A percentile compares a stretch with the other conserved stretches of the same genome.
phyloP scores from a whole-genome alignment of 2,888 invertebrate species.

The Petrolisthes cinctipes region DNA sequence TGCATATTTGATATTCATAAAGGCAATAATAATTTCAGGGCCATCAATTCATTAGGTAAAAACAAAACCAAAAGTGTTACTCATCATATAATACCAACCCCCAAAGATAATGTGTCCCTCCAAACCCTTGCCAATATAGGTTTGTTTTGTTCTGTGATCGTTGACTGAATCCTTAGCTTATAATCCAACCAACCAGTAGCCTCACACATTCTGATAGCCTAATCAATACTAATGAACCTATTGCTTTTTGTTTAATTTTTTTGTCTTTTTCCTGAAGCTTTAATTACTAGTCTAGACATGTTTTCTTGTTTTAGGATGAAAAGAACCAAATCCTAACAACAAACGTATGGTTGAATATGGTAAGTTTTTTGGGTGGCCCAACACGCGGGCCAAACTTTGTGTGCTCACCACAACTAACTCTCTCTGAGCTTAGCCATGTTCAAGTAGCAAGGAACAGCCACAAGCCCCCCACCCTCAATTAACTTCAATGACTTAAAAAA shows the following conservation, averaged over 20 bases:
- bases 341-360: slow-evolving; percentile 98
- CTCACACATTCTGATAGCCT: slow-evolving; percentile 30
- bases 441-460: slow-evolving; percentile 30
- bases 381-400: slow-evolving; percentile 48
- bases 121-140: too few species aligned
- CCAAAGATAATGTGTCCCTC: too few species aligned
- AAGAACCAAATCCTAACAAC: slow-evolving; percentile 99
- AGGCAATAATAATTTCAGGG: slow-evolving; percentile 27
- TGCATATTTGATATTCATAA: not conserved
- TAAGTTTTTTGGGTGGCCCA: slow-evolving; percentile 75
- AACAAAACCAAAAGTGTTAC: slow-evolving; percentile 21
- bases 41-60: slow-evolving; percentile 36
- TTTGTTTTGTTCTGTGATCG: too few species aligned
- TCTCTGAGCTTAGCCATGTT: slow-evolving; percentile 47
- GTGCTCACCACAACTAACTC: slow-evolving; percentile 57
- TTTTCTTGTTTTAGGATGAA: slow-evolving; percentile 89
- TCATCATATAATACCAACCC: not conserved
- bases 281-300: slow-evolving; percentile 64
- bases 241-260: slow-evolving; percentile 42
- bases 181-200: not conserved
- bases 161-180: too few species aligned
- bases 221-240: slow-evolving; percentile 47
- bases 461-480: not conserved
- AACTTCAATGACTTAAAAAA: too few species aligned
- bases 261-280: slow-evolving; percentile 58